A percentile compares a stretch with the other conserved stretches of the same genome.
phyloP scores from a whole-genome alignment of 2,113 vertebrate species.

The Antennarius striatus region DNA sequence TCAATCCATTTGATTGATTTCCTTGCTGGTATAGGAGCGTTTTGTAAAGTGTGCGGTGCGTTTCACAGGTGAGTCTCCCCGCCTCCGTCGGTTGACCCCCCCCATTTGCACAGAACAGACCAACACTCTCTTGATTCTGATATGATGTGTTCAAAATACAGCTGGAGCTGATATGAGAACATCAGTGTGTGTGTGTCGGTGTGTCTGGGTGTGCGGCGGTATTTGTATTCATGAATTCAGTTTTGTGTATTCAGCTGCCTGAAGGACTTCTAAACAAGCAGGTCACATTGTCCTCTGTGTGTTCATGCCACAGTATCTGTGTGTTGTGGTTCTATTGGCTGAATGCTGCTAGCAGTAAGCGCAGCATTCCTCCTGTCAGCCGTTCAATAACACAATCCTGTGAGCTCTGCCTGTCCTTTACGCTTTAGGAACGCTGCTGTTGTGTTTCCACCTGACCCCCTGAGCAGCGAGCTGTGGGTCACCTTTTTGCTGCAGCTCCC shows the following conservation, averaged over 20 bases:
- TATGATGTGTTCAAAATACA: conserved; percentile 31
- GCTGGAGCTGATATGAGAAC: conserved; percentile 33
- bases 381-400: conserved; percentile 7
- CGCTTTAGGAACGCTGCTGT: no score
- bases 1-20: conserved; percentile 33
- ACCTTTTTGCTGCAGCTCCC: conserved; percentile 38
- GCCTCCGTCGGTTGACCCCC: no score
- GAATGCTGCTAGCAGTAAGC: conserved; percentile 6
- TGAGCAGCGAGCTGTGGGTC: conserved; percentile 32
- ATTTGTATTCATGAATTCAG: conserved; percentile 71
- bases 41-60: no score
- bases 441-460: conserved; percentile 1
- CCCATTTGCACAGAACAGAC: no score
- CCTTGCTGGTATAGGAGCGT: no score
- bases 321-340: neutral
- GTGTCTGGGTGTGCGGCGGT: conserved; percentile 24
- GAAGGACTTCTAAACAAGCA: conserved; percentile 53
- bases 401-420: neutral
- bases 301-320: conserved; percentile 8
- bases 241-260: conserved; percentile 57
- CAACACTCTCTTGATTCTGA: conserved; percentile 11
- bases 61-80: no score
- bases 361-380: conserved; percentile 1
- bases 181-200: neutral
- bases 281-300: conserved; percentile 62